phyloP scores from a whole-genome alignment of 2,113 vertebrate species.

The Campylomormyrus tamandua region DNA sequence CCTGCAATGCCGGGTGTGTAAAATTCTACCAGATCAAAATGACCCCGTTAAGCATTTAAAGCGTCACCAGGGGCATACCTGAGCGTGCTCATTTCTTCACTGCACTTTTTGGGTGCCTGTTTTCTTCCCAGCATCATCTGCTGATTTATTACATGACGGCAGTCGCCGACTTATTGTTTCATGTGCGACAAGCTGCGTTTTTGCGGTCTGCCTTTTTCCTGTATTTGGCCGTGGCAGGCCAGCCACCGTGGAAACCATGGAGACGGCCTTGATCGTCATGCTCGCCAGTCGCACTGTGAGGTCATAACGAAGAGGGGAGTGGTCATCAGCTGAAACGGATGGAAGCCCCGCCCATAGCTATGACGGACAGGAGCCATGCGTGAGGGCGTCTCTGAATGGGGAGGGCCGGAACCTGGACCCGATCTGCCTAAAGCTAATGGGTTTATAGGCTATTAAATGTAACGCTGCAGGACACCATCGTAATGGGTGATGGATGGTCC shows the following conservation, averaged over 20 bases:
- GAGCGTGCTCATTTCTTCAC: not conserved
- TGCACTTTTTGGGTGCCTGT: not conserved
- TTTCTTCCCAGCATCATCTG: not conserved
- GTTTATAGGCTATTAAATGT: not conserved
- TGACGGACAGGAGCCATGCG: not conserved
- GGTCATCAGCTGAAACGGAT: not conserved
- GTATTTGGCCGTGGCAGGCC: not conserved
- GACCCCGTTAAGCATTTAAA: not conserved
- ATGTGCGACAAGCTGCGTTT: not conserved
- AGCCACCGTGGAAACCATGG: not conserved
- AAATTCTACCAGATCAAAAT: not conserved
- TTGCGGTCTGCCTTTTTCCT: not conserved
- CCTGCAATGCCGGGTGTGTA: not conserved
- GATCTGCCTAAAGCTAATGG: not conserved
- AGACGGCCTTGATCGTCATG: not conserved
- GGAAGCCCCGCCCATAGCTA: not conserved
- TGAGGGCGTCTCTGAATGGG: not conserved
- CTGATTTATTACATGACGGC: not conserved
- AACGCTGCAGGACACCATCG: not conserved
- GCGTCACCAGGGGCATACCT: not conserved
- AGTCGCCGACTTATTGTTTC: not conserved
- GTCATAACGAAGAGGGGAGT: not conserved
- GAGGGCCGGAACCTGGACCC: not conserved
- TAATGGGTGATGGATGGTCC: not conserved
- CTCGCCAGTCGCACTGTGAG: not conserved